phyloP scores from a whole-genome alignment of 2,113 vertebrate genomes.

The Electrona antarctica region DNA sequence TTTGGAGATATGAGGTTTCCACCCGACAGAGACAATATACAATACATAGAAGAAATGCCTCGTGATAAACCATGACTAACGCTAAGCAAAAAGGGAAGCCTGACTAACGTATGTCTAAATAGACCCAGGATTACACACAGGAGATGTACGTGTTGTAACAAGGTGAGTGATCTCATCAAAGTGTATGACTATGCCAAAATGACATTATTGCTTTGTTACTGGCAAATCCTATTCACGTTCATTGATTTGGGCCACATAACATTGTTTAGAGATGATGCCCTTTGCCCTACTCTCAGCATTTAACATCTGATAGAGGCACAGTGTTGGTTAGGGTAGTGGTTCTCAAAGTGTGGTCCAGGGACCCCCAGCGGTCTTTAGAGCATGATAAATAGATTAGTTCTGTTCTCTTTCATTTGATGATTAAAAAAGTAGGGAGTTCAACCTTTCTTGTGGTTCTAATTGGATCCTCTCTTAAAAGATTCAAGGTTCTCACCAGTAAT shows the following conservation, averaged over 20 bases:
- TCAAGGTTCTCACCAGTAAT: too few relatives aligned
- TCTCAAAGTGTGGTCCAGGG: too few relatives aligned
- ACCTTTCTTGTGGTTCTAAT: too few relatives aligned
- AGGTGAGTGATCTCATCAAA: slow-evolving; percentile 3
- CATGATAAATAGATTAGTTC: too few relatives aligned
- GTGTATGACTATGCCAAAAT: not conserved
- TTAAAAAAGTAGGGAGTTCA: too few relatives aligned
- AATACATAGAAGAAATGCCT: slow-evolving; percentile 37
- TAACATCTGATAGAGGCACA: not conserved
- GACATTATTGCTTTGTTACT: not conserved
- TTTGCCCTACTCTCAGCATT: not conserved
- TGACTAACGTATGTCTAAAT: not conserved
- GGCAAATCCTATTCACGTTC: not conserved
- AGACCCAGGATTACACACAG: too few relatives aligned
- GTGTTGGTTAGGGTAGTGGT: not conserved
- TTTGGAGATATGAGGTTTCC: too few relatives aligned
- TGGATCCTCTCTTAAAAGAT: too few relatives aligned
- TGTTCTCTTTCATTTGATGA: too few relatives aligned
- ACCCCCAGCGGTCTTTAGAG: too few relatives aligned
- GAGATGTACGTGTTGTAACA: slow-evolving; percentile 2
- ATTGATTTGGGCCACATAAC: not conserved
- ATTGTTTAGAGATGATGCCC: not conserved
- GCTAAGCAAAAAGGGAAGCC: slow-evolving; percentile 16
- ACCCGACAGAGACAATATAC: not conserved
- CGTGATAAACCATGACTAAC: slow-evolving; percentile 45